A percentile compares a stretch with the other conserved stretches of the same genome.
Evolutionary conservation across 2,113 vertebrate species (phyloP).

Genomic region (Dendrocopos noguchii): DNA sequence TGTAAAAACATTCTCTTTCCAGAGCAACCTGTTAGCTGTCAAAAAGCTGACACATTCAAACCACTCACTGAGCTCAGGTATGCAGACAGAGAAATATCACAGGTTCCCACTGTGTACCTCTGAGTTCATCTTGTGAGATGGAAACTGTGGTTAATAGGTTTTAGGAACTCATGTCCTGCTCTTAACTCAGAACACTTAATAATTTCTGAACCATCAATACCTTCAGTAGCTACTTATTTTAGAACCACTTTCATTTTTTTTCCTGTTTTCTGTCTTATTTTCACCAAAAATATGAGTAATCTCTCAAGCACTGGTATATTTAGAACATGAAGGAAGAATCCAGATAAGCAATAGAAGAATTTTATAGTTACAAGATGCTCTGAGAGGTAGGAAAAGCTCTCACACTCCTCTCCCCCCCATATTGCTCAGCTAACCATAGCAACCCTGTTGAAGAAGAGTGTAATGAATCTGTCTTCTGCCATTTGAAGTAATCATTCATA

Average conservation of each 20-base stretch:
- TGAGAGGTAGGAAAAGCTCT: constrained; percentile 56
- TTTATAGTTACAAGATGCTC: constrained; percentile 53
- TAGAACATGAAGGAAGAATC: constrained; percentile 42
- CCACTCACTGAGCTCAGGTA: not conserved
- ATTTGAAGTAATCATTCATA: not conserved
- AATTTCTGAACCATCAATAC: not conserved
- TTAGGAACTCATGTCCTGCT: not conserved
- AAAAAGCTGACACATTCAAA: not conserved
- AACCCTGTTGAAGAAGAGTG: constrained; percentile 41
- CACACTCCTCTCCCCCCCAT: constrained; percentile 25
- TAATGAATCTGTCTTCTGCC: not conserved
- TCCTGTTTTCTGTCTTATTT: constrained; percentile 2
- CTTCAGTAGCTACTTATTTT: not conserved
- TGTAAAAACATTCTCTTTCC: not conserved
- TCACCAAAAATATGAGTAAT: constrained; percentile 47
- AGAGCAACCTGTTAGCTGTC: not conserved
- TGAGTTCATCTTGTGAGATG: not conserved
- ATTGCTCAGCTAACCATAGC: constrained; percentile 52
- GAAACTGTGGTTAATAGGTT: not conserved
- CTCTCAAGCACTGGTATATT: constrained; percentile 28
- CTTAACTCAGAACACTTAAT: not conserved
- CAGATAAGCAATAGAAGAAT: constrained; percentile 50
- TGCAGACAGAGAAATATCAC: not conserved
- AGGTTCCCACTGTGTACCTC: not conserved
- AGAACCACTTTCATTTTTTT: not conserved